Base-by-base conservation (phyloP, 2,888 invertebrate species). In the Phania funesta region DNA sequence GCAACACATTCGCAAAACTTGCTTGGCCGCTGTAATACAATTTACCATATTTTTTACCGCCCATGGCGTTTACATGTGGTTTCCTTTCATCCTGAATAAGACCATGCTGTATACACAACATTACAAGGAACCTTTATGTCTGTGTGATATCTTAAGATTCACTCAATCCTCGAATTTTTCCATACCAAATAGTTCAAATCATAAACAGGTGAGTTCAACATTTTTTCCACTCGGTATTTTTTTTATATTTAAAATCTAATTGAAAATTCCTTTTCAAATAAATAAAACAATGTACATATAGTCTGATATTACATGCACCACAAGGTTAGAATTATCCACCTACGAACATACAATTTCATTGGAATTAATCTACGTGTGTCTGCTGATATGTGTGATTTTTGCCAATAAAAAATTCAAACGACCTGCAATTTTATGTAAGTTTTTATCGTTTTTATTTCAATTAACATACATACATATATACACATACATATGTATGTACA, bases 11-110 rank as follows among this genome's bases (percentile, higher is more conserved):
- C 77, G 79, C 1, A 87, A 87, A 65, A 90, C 89, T 0, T 26
- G 87, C 3, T 76, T 90, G 13, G 86, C 87, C 3, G 89, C 89
- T 67, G 24, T 84, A 1, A 86, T 90, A 50, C 88, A 89, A 83
- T 90, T 90, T 84, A 86, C 86, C 9, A 87, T 88, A 62, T 89
- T 87, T 83, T 86, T 87, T 60, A 87, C 88, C 29, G 88, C 87
- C 4, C 87, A 89, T 58, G 88, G 89, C 0, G 85, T 90, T 18
- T 88, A 89, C 32, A 87, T 90, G 86, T 90, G 89, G 88, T 88
- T 90, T 73, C 90, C 90, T 0, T 88, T 88, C 48, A 89, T 90
- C 16, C 84, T 90, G 0, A 89, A 90, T 78, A 87, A 85, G 16
- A 83, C 87, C 11, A 87, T 87, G 70, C 84, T 87, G 46, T 90